Percentiles rank a stretch among this genome's conserved stretches.
These are phyloP conservation scores for Dunckerocampus dactyliophorus DNA, from an alignment of 2,113 vertebrate species.

Conservation along the genomic window DNA sequence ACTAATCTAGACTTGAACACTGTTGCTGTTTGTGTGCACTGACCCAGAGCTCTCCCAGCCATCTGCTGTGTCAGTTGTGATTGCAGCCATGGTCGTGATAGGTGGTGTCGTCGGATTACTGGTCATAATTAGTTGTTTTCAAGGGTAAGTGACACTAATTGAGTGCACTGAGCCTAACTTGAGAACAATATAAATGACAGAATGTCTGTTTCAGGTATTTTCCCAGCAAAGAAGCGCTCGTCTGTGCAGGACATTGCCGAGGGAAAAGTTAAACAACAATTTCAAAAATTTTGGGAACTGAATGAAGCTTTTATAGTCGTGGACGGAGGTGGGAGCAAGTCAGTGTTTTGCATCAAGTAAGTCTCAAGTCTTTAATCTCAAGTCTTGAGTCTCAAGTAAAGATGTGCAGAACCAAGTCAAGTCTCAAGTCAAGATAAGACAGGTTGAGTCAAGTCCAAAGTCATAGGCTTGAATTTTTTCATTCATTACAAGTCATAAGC, in stretches of 20 bases:
- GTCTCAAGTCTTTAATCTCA: too few species aligned
- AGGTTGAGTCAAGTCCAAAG: too few species aligned
- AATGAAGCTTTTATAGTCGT: neutral
- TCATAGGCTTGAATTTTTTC: too few species aligned
- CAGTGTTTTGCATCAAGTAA: too few species aligned
- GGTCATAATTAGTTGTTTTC: slow-evolving; percentile 58
- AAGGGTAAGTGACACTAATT: slow-evolving; percentile 41
- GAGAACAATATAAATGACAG: neutral
- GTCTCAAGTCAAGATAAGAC: too few species aligned
- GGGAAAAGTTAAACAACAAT: slow-evolving; percentile 19
- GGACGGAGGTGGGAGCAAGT: too few species aligned
- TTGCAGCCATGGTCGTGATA: slow-evolving; percentile 58
- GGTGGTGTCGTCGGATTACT: slow-evolving; percentile 47
- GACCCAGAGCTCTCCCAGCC: slow-evolving; percentile 52
- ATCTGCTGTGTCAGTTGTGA: slow-evolving; percentile 47
- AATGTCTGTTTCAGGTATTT: slow-evolving; percentile 53
- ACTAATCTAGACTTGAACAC: neutral
- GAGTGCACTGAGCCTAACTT: neutral
- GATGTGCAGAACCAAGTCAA: too few species aligned
- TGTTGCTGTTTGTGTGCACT: slow-evolving; percentile 5
- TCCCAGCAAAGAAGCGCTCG: slow-evolving; percentile 48
- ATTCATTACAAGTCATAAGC: too few species aligned
- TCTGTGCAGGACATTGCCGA: slow-evolving; percentile 38
- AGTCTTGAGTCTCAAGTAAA: too few species aligned
- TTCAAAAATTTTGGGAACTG: neutral